Evolutionary conservation across 2,113 vertebrate genomes (phyloP).

Genomic region (Madoqua kirkii): DNA sequence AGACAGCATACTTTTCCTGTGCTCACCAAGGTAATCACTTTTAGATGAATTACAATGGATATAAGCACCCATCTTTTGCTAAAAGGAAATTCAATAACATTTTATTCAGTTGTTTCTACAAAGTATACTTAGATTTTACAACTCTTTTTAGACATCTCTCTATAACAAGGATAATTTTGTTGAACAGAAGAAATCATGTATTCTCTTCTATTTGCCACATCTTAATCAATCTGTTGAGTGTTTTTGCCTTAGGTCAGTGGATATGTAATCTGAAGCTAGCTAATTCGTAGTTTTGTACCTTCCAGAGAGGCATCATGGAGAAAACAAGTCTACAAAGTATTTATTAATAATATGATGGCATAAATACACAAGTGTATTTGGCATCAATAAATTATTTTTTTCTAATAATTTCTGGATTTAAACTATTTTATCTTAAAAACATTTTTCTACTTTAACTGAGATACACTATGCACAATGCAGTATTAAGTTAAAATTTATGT

Average conservation of each 20-base stretch:
- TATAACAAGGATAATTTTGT: neutral
- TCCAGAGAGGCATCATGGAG: neutral
- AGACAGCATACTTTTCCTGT: conserved; percentile 99
- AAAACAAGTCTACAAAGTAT: neutral
- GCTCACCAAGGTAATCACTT: conserved; percentile 92
- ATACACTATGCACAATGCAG: neutral
- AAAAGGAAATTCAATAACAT: neutral
- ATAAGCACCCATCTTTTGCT: neutral
- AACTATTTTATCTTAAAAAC: conserved; percentile 10
- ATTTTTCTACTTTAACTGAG: neutral
- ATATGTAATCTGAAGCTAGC: neutral
- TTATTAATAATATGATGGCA: neutral
- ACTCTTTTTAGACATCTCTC: neutral
- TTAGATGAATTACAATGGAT: neutral
- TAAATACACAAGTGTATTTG: neutral
- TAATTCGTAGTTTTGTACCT: neutral
- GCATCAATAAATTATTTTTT: neutral
- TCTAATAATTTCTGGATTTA: neutral
- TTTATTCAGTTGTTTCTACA: neutral
- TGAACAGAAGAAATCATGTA: neutral
- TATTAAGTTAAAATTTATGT: neutral
- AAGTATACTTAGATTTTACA: neutral
- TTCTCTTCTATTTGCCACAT: neutral
- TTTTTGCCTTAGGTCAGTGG: neutral
- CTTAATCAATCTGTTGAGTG: neutral